Conservation (phyloP, 2,888 invertebrate species). For the Eudemis profundana region DNA sequence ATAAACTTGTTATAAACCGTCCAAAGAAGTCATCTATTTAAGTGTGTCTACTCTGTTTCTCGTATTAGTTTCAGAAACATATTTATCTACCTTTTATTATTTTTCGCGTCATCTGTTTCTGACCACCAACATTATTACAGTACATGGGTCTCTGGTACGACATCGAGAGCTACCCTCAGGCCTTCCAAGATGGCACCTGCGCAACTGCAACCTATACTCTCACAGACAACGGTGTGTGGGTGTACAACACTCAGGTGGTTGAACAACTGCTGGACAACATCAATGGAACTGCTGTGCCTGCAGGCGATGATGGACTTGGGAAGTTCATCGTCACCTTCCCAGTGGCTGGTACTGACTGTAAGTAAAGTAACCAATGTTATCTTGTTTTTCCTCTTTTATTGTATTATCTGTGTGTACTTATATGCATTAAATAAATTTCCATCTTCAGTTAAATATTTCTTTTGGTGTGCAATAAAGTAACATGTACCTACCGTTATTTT, state of each 20-base stretch:
- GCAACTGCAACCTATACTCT: constrained; percentile 62
- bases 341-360: constrained; percentile 60
- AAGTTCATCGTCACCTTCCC: constrained; percentile 68
- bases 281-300: constrained; percentile 61
- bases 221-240: constrained; percentile 56
- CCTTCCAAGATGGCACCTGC: constrained; percentile 71
- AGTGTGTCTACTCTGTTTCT: no score
- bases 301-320: constrained; percentile 59
- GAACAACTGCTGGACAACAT: constrained; percentile 61
- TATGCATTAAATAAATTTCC: no score
- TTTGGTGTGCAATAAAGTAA: no score
- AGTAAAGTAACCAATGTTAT: constrained; percentile 47
- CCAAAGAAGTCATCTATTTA: no score
- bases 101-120: no score
- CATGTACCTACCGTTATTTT: no score
- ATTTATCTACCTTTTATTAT: background rate
- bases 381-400: no score
- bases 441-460: no score
- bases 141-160: constrained; percentile 70
- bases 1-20: no score
- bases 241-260: constrained; percentile 70
- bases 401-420: background rate
- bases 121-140: no score
- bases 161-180: constrained; percentile 69
- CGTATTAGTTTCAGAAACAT: no score